Percentiles rank a stretch among this genome's conserved stretches.
phyloP scores from a whole-genome alignment of 2,888 invertebrate species.

The Mylabris sibirica region DNA sequence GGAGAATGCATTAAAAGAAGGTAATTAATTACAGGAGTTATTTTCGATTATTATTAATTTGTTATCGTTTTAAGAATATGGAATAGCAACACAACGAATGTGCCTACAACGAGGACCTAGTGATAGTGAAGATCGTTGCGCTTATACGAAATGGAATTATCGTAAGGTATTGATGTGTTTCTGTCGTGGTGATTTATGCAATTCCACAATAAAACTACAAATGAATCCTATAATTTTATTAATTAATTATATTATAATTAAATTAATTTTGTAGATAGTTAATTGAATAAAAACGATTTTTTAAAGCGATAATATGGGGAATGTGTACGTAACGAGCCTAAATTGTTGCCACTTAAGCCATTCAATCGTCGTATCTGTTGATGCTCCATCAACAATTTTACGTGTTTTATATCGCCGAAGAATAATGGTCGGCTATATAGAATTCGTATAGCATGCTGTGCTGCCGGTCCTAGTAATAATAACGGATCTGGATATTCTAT shows the following conservation, averaged over 20 bases:
- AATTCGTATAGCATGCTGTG: slow-evolving; percentile 65
- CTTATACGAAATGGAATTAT: slow-evolving; percentile 82
- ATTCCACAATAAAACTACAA: slow-evolving; percentile 56
- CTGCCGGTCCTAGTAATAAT: slow-evolving; percentile 67
- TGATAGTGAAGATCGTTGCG: slow-evolving; percentile 89
- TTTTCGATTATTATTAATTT: neutral
- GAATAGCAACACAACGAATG: slow-evolving; percentile 85
- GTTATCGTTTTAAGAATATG: slow-evolving; percentile 73
- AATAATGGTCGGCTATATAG: slow-evolving; percentile 67
- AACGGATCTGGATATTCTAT: slow-evolving; percentile 66
- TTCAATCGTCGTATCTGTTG: slow-evolving; percentile 68
- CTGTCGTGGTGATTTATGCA: slow-evolving; percentile 89
- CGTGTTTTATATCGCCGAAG: slow-evolving; percentile 72
- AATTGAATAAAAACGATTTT: slow-evolving; percentile 11
- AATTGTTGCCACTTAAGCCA: slow-evolving; percentile 67
- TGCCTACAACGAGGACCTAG: slow-evolving; percentile 88
- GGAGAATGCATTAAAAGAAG: slow-evolving; percentile 77
- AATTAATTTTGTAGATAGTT: slow-evolving; percentile 24
- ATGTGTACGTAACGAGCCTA: slow-evolving; percentile 69
- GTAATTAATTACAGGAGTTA: slow-evolving; percentile 61
- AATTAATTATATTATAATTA: slow-evolving; percentile 19
- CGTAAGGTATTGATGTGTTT: slow-evolving; percentile 90
- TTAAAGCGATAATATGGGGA: slow-evolving; percentile 64
- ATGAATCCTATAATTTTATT: slow-evolving; percentile 33
- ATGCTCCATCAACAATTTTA: slow-evolving; percentile 67